Percentiles rank a stretch among this genome's conserved stretches.
These are phyloP conservation scores for Drosophila emarginata DNA, from an alignment of 2,888 invertebrate genomes.

Conservation along the genomic window DNA sequence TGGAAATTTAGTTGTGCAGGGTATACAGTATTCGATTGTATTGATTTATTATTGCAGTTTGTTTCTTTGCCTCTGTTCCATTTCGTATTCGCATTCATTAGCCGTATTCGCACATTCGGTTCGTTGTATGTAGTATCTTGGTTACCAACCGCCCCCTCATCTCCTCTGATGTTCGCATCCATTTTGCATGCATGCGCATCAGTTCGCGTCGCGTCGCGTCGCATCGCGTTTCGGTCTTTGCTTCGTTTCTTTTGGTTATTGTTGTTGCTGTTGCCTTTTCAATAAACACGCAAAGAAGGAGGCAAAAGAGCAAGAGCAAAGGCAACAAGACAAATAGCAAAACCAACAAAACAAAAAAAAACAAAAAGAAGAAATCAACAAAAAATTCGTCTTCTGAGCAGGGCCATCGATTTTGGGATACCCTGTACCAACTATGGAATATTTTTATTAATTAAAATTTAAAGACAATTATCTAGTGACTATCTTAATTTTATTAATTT, in stretches of 20 bases:
- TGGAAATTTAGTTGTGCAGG: slow-evolving; percentile 17
- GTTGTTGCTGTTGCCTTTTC: slow-evolving; percentile 13
- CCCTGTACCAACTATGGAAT: no score
- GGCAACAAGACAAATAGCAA: slow-evolving; percentile 25
- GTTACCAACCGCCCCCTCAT: slow-evolving; percentile 19
- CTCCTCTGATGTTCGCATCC: slow-evolving; percentile 27
- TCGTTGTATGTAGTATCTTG: neutral
- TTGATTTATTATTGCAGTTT: neutral
- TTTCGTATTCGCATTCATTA: slow-evolving; percentile 70
- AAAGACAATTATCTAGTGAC: no score
- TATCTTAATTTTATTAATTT: no score
- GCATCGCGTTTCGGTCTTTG: slow-evolving; percentile 18
- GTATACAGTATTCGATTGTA: slow-evolving; percentile 26
- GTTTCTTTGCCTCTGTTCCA: slow-evolving; percentile 43
- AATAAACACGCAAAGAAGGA: slow-evolving; percentile 34
- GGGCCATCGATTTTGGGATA: neutral
- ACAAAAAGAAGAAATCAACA: no score
- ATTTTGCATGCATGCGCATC: slow-evolving; percentile 46
- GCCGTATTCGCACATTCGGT: slow-evolving; percentile 53
- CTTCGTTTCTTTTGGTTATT: slow-evolving; percentile 14
- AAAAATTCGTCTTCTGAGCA: neutral
- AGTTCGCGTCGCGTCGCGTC: slow-evolving; percentile 35
- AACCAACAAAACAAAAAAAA: slow-evolving; percentile 13
- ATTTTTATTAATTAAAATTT: no score
- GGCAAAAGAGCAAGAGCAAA: slow-evolving; percentile 33